These are phyloP conservation scores for Teleopsis dalmanni DNA, from an alignment of 1,140 invertebrate species.

Conservation along the genomic window DNA sequence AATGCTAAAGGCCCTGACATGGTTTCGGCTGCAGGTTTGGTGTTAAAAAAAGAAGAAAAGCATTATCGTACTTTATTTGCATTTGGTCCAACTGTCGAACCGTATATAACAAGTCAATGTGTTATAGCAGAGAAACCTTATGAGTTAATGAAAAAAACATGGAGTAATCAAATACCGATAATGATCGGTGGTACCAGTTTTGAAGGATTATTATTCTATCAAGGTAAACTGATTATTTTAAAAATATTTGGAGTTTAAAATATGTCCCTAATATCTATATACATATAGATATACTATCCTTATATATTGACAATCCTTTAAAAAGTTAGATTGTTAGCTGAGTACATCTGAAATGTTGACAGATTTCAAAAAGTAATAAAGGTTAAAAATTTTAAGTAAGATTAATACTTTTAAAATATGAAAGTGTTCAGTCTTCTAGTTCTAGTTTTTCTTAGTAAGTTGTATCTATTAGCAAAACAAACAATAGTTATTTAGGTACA, in stretches of 20 bases:
- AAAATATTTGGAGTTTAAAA: neutral
- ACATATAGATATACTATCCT: no score
- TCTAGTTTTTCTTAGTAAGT: no score
- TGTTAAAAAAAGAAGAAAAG: constrained; percentile 35
- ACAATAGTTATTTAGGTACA: no score
- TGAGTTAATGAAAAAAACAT: constrained; percentile 23
- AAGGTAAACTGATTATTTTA: constrained; percentile 21
- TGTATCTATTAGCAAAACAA: no score
- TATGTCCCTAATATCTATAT: no score
- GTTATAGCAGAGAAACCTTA: constrained; percentile 19
- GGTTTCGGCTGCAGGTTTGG: constrained; percentile 22
- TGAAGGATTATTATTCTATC: constrained; percentile 38
- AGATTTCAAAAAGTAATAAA: no score
- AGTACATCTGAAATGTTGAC: no score
- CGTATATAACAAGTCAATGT: constrained; percentile 31
- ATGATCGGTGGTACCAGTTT: constrained; percentile 45
- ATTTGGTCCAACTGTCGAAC: constrained; percentile 34
- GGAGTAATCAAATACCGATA: constrained; percentile 43
- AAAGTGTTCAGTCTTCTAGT: no score
- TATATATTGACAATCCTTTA: no score
- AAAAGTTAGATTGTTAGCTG: no score
- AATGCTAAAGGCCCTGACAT: constrained; percentile 24
- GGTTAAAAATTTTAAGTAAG: no score
- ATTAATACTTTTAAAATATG: no score
- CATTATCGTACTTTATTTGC: constrained; percentile 31